These are phyloP conservation scores for Procapra przewalskii DNA, from an alignment of 2,113 vertebrate species.

Conservation along the genomic window DNA sequence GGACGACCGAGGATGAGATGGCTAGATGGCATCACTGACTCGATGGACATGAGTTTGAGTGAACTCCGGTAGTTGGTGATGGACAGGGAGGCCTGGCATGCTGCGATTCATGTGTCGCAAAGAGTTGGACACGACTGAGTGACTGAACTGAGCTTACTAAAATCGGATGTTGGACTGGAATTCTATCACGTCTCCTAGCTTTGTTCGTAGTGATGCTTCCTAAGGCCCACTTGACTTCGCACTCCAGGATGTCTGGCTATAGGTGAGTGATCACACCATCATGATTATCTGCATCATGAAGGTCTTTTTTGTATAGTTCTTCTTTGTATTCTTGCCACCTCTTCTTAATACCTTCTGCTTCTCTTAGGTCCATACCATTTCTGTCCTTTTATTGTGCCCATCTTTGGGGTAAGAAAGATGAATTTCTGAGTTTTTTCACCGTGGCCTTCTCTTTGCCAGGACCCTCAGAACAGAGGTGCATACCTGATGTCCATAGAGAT, in stretches of 20 bases:
- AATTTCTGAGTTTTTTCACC: background rate
- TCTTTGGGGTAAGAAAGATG: background rate
- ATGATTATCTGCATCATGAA: background rate
- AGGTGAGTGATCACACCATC: background rate
- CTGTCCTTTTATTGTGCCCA: background rate
- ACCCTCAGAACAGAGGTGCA: background rate
- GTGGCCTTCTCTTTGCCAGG: background rate
- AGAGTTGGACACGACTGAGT: accelerated
- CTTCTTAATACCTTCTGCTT: background rate
- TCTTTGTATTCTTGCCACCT: background rate
- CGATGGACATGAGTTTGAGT: no score
- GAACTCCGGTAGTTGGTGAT: no score
- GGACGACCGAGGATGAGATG: no score
- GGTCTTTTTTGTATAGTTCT: background rate
- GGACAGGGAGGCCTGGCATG: no score
- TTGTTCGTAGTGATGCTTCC: background rate
- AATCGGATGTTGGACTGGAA: background rate
- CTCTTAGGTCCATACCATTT: background rate
- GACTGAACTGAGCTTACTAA: no score
- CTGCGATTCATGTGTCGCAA: no score
- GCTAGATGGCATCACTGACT: no score
- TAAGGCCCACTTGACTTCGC: background rate
- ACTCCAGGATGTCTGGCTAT: background rate
- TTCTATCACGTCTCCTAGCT: background rate
- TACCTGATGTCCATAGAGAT: no score